Base-by-base conservation (phyloP, 2,113 vertebrate species). In the Malaclemys terrapin region DNA sequence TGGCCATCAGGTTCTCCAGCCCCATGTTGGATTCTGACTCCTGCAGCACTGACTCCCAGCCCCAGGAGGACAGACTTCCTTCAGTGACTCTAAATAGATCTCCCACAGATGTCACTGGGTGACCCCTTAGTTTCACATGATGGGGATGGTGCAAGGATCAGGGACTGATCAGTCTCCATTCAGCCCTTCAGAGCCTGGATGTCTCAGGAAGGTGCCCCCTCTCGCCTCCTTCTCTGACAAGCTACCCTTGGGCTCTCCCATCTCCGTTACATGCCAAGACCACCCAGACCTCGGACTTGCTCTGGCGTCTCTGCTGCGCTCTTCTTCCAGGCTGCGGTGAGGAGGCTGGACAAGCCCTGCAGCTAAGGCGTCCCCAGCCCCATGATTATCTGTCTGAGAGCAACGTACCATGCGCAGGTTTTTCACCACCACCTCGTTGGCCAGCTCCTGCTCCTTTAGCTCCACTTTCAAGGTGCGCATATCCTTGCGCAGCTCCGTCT, bases 361-460 rank as follows among this genome's bases (percentile, higher is more conserved):
- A 2, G 57, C 22, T 78, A 1, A 5, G 27, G 14, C 38, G 10
- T 50, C 69, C 10, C 5, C 24, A 35, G 12, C 25, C 42, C 53
- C 85, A 53, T 8, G 20, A 29, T 12, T 9, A 42, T n/a, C 31
- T 0, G 14, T 14, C 5, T 2, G 35, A 31, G 29, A 5, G 45
- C 62, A 0, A 93, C 98, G 49, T 97, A 99, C 99, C 99, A 99
- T 93, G 82, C 98, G 96, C 22, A 99, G 94, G 95, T 98, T 98
- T 97, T 98, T 98, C 89, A 99, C 57, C 3, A 98, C 94, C 92
- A 96, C 96, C 89, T 99, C 98, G 0, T 86, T 98, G 85, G 98
- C 97, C 47, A 99, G 92, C 92, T 99, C 98, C 93, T 99, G 98
- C 95, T 99, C 98, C 54, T 98, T 98, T 54, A 98, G 87, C 85